A percentile compares a stretch with the other conserved stretches of the same genome.
phyloP scores from a whole-genome alignment of 2,888 invertebrate species.

The Andrena praecox region DNA sequence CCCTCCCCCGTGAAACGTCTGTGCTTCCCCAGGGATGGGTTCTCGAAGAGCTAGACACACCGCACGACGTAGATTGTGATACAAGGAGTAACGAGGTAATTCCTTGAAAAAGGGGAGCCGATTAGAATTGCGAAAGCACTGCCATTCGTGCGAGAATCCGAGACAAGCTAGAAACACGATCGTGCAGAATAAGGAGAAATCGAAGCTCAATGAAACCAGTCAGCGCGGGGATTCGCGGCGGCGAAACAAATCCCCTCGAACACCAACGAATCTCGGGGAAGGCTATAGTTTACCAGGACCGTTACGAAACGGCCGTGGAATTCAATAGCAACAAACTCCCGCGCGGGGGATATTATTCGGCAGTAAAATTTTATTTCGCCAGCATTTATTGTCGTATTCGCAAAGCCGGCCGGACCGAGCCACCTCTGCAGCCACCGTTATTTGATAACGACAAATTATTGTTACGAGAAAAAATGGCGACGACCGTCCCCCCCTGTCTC shows the following conservation, averaged over 20 bases:
- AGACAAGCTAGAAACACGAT: neutral
- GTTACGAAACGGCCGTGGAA: constrained; percentile 76
- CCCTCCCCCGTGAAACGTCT: neutral
- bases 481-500: constrained; percentile 18
- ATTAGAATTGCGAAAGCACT: too few species aligned
- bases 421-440: constrained; percentile 70
- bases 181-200: neutral
- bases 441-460: constrained; percentile 85
- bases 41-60: constrained; percentile 6
- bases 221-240: constrained; percentile 32
- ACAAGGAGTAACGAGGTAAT: constrained; percentile 10
- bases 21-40: neutral
- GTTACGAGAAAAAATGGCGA: constrained; percentile 83
- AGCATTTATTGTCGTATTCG: constrained; percentile 81
- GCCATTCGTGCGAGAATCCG: neutral
- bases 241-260: constrained; percentile 20
- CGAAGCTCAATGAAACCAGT: neutral
- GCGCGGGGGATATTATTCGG: constrained; percentile 80
- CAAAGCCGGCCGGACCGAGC: constrained; percentile 65
- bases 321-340: constrained; percentile 84
- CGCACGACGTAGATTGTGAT: neutral
- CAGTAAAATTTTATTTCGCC: constrained; percentile 84
- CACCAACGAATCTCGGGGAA: constrained; percentile 14
- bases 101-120: neutral
- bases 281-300: constrained; percentile 47